Evolutionary conservation across 2,888 invertebrate genomes (phyloP), one percentile per base, ranked within the genome.

Genomic region (Trissoscelio sp.): DNA sequence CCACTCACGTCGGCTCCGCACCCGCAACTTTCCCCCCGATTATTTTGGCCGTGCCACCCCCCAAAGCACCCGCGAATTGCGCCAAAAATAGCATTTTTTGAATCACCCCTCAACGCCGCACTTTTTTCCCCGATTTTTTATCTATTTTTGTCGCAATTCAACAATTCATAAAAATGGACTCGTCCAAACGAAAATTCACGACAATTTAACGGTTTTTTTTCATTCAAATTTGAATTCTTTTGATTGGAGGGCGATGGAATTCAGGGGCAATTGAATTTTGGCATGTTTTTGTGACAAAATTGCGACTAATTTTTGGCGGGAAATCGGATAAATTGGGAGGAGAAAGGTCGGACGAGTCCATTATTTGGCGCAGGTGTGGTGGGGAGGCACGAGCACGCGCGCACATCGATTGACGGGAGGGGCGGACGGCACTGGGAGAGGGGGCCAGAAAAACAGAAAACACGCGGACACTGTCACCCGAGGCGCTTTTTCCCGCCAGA

Each of bases 311-410:
- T 62, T 46, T 39, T 2, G 11, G 28, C 9, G 24, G 22, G 2
- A 31, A 18, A n/a, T 4, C 1, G 16, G 39, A 22, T 28, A 24
- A 12, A 9, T 67, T 7, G 31, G 20, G 16, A 12, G 37, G 74
- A 42, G 51, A 44, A 66, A 75, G 48, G 77, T 77, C 55, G 90
- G 91, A 79, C 88, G 89, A 90, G 89, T 90, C 89, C 88, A 91
- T 86, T 86, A 31, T 57, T 51, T 14, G 31, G 64, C 57, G 62
- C 69, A 57, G 72, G 84, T 82, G 83, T 60, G 83, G 78, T 51
- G 16, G 62, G 72, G 14, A 44, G 83, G n/a, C 64, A 85, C 84
- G 79, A 79, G 69, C 79, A 83, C 73, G 77, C 62, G 51, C 73
- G 48, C 57, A 57, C 73, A 81, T 77, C 67, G 66, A 79, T 74